phyloP scores from a whole-genome alignment of 2,797 vertebrate genomes.

The Sebastes flavidus region DNA sequence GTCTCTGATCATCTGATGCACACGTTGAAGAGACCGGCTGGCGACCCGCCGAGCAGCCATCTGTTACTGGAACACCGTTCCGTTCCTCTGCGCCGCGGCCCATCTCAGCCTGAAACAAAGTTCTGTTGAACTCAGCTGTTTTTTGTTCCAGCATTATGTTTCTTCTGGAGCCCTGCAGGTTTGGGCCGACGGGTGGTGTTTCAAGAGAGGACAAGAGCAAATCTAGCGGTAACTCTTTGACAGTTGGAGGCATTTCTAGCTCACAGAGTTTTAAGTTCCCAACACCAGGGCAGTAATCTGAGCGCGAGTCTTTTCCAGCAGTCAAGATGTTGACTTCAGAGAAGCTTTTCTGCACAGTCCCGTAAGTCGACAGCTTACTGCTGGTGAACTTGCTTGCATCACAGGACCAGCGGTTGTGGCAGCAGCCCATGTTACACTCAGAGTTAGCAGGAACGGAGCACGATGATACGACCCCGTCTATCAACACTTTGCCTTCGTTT shows the following conservation, averaged over 20 bases:
- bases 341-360: slow-evolving; percentile 86
- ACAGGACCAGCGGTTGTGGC: slow-evolving; percentile 86
- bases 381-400: slow-evolving; percentile 80
- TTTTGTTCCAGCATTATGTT: slow-evolving; percentile 92
- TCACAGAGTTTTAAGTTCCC: slow-evolving; percentile 50
- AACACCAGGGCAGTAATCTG: slow-evolving; percentile 42
- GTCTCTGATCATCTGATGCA: slow-evolving; percentile 39
- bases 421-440: slow-evolving; percentile 81
- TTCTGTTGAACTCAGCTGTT: slow-evolving; percentile 94
- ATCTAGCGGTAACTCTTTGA: slow-evolving; percentile 66
- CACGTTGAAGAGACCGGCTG: slow-evolving; percentile 30
- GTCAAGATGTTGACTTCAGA: slow-evolving; percentile 84
- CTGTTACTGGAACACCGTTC: slow-evolving; percentile 59
- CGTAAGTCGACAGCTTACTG: slow-evolving; percentile 71
- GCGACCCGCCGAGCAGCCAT: slow-evolving; percentile 58
- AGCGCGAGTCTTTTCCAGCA: slow-evolving; percentile 63
- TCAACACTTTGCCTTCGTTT: slow-evolving; percentile 82
- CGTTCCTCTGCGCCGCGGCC: slow-evolving; percentile 67
- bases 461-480: slow-evolving; percentile 64
- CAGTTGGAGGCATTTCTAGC: slow-evolving; percentile 38
- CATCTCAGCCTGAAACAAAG: slow-evolving; percentile 92
- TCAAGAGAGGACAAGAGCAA: slow-evolving; percentile 63
- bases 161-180: slow-evolving; percentile 71
- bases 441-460: slow-evolving; percentile 70
- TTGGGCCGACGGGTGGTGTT: slow-evolving; percentile 50